Base-by-base conservation (phyloP, 2,888 invertebrate species). In the Rhamphomyia laevipes region DNA sequence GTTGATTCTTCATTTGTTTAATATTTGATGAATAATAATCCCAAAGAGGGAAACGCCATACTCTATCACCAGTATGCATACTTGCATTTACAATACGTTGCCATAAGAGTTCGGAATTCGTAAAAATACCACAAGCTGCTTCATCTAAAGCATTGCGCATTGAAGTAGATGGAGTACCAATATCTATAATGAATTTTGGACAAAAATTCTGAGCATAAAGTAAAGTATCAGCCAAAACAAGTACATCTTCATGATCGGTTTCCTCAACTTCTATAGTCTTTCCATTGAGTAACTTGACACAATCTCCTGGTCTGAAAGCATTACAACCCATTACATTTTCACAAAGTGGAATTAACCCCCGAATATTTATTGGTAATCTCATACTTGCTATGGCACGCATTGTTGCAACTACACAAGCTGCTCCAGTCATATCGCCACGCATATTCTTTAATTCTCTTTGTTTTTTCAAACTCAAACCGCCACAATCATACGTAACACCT, bases 401-500 rank as follows among this genome's bases (percentile, higher is more conserved):
- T 3, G 83, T 75, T 1, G 82, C 84, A 4, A 84, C 73, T 3
- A 86, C 84, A 59, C 81, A 81, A 1, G 89, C 89, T 1, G 88
- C 89, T 2, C 89, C 89, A 0, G 86, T 86, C 88, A 90, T 88
- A 61, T 90, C 89, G 1, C 82, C 87, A 51, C 84, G 74, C 87
- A 88, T 88, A 18, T 58, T 51, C 42, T 52, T 58, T 0, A 63
- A 53, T 17, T 63, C 63, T 0, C 40, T 11, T 1, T 53, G 50
- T 18, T 57, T 9, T 43, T 86, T 87, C 45, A 87, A 63, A 53
- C 83, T 83, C 47, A 88, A 69, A 45, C 88, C 86, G 27, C 89
- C 89, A 56, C 82, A 83, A 63, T 82, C 81, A 63, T 76, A 81
- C 0, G 80, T 81, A 3, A 80, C 74, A 3, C 81, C 80, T 60